These are phyloP conservation scores for Noturus placidus DNA, from an alignment of 2,113 vertebrate species.

Conservation along the genomic window DNA sequence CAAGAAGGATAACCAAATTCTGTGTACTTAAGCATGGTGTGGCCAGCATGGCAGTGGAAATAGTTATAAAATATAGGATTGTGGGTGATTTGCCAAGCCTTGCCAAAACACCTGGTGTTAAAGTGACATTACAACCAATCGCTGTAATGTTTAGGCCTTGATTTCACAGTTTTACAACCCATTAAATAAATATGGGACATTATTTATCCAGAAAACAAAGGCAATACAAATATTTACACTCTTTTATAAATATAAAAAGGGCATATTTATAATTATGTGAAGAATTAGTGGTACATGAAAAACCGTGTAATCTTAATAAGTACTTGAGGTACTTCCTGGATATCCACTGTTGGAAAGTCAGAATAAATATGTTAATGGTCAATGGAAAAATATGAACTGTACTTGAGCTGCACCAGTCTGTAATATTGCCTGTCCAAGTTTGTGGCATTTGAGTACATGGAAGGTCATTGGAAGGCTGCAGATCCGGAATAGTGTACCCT, in stretches of 20 bases:
- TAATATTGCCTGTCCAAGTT: background rate
- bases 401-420: background rate
- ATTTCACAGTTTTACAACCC: background rate
- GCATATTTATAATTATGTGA: background rate
- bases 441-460: conserved; percentile 25
- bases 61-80: background rate
- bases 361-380: background rate
- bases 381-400: background rate
- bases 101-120: no score
- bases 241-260: background rate
- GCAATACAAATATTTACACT: background rate
- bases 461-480: conserved; percentile 36
- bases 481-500: conserved; percentile 41
- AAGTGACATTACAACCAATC: background rate
- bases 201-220: background rate
- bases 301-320: background rate
- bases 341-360: background rate
- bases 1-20: conserved; percentile 5
- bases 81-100: background rate
- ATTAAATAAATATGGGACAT: background rate
- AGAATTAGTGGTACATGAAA: background rate
- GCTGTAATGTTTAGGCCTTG: background rate
- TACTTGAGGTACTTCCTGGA: background rate
- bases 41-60: background rate
- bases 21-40: background rate